phyloP scores from a whole-genome alignment of 2,797 vertebrate genomes.

The Euthynnus affinis region DNA sequence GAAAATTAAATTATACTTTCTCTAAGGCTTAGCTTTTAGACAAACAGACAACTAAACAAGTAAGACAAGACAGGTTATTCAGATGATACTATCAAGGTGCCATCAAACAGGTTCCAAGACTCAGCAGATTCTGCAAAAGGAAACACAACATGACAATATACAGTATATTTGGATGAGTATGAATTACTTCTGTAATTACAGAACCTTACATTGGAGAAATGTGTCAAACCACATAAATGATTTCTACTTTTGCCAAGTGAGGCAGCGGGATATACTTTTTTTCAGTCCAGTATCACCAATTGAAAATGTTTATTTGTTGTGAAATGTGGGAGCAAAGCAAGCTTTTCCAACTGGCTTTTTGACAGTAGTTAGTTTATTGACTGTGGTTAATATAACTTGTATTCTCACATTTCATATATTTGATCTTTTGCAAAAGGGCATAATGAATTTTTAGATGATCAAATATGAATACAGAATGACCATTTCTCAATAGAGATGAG shows the following conservation, averaged over 20 bases:
- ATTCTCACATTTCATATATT: conserved; percentile 43
- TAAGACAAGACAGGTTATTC: background rate
- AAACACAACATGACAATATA: conserved; percentile 21
- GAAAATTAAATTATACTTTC: conserved; percentile 7
- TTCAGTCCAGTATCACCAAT: conserved; percentile 23
- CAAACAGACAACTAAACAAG: conserved; percentile 32
- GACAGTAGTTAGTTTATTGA: conserved; percentile 18
- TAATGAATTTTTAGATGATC: conserved; percentile 60
- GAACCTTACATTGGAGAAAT: conserved; percentile 5
- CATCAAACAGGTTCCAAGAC: background rate
- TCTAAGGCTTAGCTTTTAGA: conserved; percentile 11
- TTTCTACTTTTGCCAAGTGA: conserved; percentile 13
- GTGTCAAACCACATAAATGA: conserved; percentile 26
- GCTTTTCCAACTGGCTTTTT: conserved; percentile 36
- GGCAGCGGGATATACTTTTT: background rate
- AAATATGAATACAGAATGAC: conserved; percentile 54
- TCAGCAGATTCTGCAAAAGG: background rate
- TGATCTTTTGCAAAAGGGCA: conserved; percentile 48
- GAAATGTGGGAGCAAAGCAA: conserved; percentile 26
- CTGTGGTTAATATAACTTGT: conserved; percentile 20
- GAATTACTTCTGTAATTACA: conserved; percentile 1
- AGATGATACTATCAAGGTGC: conserved; percentile 9
- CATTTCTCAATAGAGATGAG: conserved; percentile 56
- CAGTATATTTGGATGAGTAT: background rate
- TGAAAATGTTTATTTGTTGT: conserved; percentile 34